Percentiles rank a stretch among this genome's conserved stretches.
phyloP scores from a whole-genome alignment of 2,888 invertebrate species.

The Helicoverpa assulta region DNA sequence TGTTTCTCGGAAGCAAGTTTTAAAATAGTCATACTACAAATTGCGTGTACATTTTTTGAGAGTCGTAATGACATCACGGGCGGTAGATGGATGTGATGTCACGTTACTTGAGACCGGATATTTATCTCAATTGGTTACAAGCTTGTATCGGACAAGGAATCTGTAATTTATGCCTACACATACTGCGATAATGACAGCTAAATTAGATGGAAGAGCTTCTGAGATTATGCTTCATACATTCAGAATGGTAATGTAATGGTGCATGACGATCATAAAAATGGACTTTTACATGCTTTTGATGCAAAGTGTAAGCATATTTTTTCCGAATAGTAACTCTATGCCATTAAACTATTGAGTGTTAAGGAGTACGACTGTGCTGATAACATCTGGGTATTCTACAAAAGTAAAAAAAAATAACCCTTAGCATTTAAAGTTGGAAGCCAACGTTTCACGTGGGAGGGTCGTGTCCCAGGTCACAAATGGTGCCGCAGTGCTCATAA shows the following conservation, averaged over 20 bases:
- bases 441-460: conserved; percentile 30
- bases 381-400: conserved; percentile 25
- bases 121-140: conserved; percentile 75
- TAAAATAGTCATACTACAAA: background rate
- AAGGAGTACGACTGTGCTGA: conserved; percentile 15
- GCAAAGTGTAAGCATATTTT: conserved; percentile 2
- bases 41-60: conserved; percentile 31
- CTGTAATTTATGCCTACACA: conserved; percentile 56
- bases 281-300: background rate
- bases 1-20: background rate
- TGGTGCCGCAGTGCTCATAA: conserved; percentile 63
- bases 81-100: conserved; percentile 71
- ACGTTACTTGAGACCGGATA: conserved; percentile 69
- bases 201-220: conserved; percentile 31
- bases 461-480: conserved; percentile 53
- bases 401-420: conserved; percentile 21
- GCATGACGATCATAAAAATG: conserved; percentile 13
- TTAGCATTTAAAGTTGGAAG: conserved; percentile 18
- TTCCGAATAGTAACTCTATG: background rate
- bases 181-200: conserved; percentile 38
- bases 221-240: conserved; percentile 29
- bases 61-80: conserved; percentile 70
- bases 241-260: conserved; percentile 9
- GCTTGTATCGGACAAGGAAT: conserved; percentile 59
- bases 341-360: conserved; percentile 8